These are phyloP conservation scores for Apis mellifera DNA, from an alignment of 1,140 invertebrate species.

Conservation along the genomic window Amel_HAv3.1 CM009933.2:6204001-6204500, in stretches of 20 bases:
- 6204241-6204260: slow-evolving; percentile 84
- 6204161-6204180: slow-evolving; percentile 87
- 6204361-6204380: too few relatives aligned
- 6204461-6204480: neutral
- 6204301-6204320: neutral
- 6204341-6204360: too few relatives aligned
- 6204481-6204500: neutral
- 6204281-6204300: slow-evolving; percentile 76
- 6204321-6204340: neutral
- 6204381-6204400: too few relatives aligned
- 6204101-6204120: slow-evolving; percentile 84
- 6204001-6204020: slow-evolving; percentile 86
- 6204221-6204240: slow-evolving; percentile 88
- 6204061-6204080: slow-evolving; percentile 85
- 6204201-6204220: slow-evolving; percentile 88
- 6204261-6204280: slow-evolving; percentile 86
- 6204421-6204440: slow-evolving; percentile 66
- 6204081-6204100: slow-evolving; percentile 85
- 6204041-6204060: slow-evolving; percentile 84
- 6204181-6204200: slow-evolving; percentile 86
- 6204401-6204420: neutral
- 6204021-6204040: slow-evolving; percentile 89
- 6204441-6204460: slow-evolving; percentile 58
- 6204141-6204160: slow-evolving; percentile 85
- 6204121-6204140: slow-evolving; percentile 84